Evolutionary conservation across 2,113 vertebrate genomes (phyloP).

Genomic region (Mobula hypostoma): DNA sequence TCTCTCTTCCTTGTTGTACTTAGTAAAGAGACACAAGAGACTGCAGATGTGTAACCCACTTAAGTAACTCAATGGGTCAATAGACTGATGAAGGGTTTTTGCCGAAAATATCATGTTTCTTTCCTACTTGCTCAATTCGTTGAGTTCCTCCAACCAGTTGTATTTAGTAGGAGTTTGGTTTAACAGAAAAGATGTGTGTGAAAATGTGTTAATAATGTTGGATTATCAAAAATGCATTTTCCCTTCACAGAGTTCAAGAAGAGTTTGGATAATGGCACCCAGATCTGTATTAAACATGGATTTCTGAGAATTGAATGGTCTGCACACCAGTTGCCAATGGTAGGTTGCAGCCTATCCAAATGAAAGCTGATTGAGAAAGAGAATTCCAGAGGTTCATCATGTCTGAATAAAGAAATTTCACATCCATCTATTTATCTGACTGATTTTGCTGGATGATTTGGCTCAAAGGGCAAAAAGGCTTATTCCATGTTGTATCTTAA

Average conservation of each 20-base stretch:
- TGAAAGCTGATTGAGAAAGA: neutral
- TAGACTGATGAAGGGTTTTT: no score
- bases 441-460: neutral
- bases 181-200: neutral
- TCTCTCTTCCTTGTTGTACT: neutral
- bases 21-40: neutral
- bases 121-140: no score
- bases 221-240: neutral
- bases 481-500: no score
- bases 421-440: neutral
- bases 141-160: no score
- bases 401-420: no score
- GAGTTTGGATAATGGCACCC: slow-evolving; percentile 69
- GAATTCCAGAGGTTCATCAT: no score
- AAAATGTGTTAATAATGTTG: neutral
- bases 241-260: slow-evolving; percentile 57
- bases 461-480: no score
- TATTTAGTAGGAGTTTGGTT: neutral
- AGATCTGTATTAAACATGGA: slow-evolving; percentile 66
- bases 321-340: slow-evolving; percentile 72
- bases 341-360: slow-evolving; percentile 41
- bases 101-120: no score
- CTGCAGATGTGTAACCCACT: neutral
- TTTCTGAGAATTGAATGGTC: slow-evolving; percentile 77
- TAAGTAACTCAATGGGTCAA: no score